Conservation (phyloP, 2,113 vertebrate species). For the Protobothrops mucrosquamatus region DNA sequence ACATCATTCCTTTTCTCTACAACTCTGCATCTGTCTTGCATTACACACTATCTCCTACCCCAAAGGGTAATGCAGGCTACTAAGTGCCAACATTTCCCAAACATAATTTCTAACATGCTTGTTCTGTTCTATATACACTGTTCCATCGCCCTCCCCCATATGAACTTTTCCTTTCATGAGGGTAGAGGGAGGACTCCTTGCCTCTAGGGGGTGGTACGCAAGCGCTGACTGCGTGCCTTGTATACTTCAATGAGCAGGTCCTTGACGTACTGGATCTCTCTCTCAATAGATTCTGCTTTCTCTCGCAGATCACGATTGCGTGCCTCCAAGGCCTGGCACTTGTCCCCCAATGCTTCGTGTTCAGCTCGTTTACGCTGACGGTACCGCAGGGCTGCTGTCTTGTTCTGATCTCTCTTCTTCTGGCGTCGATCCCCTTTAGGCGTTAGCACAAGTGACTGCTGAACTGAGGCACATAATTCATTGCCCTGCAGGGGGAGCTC, state of each 20-base stretch:
- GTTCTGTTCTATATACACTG: not conserved
- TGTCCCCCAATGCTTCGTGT: conserved; percentile 84
- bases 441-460: conserved; percentile 54
- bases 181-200: too few relatives aligned
- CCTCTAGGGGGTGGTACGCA: conserved; percentile 46
- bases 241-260: conserved; percentile 92
- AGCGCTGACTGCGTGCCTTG: conserved; percentile 88
- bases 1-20: not conserved
- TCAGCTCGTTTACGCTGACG: conserved; percentile 88
- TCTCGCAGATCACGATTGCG: conserved; percentile 86
- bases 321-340: conserved; percentile 84
- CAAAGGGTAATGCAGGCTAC: not conserved
- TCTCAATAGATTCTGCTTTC: conserved; percentile 88
- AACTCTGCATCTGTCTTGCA: not conserved
- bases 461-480: conserved; percentile 54
- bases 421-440: conserved; percentile 81
- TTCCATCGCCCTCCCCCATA: not conserved
- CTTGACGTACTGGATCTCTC: conserved; percentile 92
- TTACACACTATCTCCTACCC: not conserved
- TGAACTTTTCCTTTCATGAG: not conserved
- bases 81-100: conserved; percentile 1
- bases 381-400: conserved; percentile 89
- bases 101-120: conserved; percentile 9
- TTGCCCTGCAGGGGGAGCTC: conserved; percentile 72
- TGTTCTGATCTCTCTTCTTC: conserved; percentile 93